These are phyloP conservation scores for Pteruthius melanotis DNA, from an alignment of 2,113 vertebrate species.

Conservation along the genomic window DNA sequence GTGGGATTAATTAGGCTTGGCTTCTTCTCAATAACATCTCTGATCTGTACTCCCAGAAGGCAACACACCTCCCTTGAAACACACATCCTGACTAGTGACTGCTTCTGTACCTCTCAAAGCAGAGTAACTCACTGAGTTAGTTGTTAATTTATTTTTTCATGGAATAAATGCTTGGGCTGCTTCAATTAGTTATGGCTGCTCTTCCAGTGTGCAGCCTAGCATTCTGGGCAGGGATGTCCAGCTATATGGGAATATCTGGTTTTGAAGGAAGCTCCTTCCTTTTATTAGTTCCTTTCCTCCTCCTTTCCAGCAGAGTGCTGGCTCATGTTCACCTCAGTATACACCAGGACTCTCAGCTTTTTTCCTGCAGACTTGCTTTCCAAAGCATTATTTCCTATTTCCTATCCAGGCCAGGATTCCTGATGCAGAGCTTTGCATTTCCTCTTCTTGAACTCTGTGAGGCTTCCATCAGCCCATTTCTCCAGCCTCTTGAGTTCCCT, in stretches of 20 bases:
- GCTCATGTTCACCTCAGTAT: fast-evolving
- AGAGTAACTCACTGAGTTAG: neutral
- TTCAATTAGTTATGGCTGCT: neutral
- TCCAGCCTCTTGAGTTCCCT: neutral
- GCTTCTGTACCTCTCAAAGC: neutral
- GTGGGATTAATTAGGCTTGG: neutral
- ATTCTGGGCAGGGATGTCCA: neutral
- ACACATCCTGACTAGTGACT: neutral
- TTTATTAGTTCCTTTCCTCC: neutral
- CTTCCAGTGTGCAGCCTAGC: neutral
- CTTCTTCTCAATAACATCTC: neutral
- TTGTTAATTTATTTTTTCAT: neutral
- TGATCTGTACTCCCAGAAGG: neutral
- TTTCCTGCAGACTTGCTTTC: neutral
- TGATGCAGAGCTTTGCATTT: neutral
- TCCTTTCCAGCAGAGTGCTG: neutral
- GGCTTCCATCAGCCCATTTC: neutral
- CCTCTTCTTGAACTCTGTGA: neutral
- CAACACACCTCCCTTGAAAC: neutral
- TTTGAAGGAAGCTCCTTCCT: neutral
- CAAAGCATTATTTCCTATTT: neutral
- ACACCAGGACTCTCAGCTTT: neutral
- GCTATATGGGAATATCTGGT: neutral
- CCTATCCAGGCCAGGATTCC: neutral
- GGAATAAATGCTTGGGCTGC: neutral